Percentiles rank a stretch among this genome's conserved stretches.
Evolutionary conservation across 2,113 vertebrate species (phyloP).

Genomic region (Chionodraco myersi): DNA sequence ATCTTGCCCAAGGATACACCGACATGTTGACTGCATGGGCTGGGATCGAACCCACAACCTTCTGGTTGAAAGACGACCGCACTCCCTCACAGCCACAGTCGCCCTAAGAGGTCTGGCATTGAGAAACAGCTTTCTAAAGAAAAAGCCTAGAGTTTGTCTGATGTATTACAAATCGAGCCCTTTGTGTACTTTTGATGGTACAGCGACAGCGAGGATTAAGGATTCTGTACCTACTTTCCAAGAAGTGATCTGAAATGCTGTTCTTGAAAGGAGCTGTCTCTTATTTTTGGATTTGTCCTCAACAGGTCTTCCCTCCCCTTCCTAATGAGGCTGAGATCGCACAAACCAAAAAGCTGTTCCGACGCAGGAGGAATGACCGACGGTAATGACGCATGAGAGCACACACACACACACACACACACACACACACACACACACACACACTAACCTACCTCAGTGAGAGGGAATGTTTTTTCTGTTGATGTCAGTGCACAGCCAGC

Average conservation of each 20-base stretch:
- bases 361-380: conserved; percentile 91
- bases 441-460: conserved; percentile 31
- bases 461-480: conserved; percentile 55
- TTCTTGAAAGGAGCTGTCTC: conserved; percentile 34
- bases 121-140: neutral
- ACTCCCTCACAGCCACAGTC: no score
- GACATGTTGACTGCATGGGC: no score
- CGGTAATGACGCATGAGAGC: conserved; percentile 83
- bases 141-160: neutral
- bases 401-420: conserved; percentile 7
- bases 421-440: conserved; percentile 29
- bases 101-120: no score
- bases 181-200: conserved; percentile 3
- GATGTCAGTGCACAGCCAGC: conserved; percentile 52
- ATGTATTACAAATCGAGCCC: neutral
- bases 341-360: conserved; percentile 96
- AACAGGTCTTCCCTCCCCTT: conserved; percentile 91
- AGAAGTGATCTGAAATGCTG: neutral
- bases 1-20: no score
- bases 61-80: no score
- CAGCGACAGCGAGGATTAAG: neutral
- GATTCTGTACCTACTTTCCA: conserved; percentile 5
- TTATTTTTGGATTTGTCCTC: conserved; percentile 43
- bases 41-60: no score
- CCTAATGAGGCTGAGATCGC: conserved; percentile 96